Base-by-base conservation (phyloP, 1,140 invertebrate genomes). In the Dendrolimus kikuchii region DNA sequence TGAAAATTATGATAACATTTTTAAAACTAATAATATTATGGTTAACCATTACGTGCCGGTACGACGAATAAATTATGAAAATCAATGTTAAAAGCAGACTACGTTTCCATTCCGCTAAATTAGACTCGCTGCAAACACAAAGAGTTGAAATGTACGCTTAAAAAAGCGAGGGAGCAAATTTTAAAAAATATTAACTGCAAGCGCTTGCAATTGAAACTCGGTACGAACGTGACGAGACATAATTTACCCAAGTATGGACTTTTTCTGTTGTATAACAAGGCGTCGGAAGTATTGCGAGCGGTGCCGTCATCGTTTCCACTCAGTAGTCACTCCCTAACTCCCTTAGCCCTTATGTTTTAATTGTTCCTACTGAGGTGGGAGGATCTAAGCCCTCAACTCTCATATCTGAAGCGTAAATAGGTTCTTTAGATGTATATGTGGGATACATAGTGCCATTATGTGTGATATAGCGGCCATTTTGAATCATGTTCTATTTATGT, bases 291-390 rank as follows among this genome's bases (percentile, higher is more conserved):
- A 57, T 59, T 49, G 52, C 9, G 38, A 55, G 45, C 57, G 58
- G 57, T 66, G 56, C 69, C 64, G 66, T 74, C 73, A 76, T 79
- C 62, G 68, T 63, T 72, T 76, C 73, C 74, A 83, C 80, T 86
- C 57, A 81, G 76, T 80, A 77, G 69, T 71, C 71, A 66, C 71
- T 63, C 68, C 71, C 71, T 68, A 65, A 54, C 66, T 69, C 70
- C 66, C 68, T 71, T 58, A 23, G 62, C 68, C 76, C 77, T 82
- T 71, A 74, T 74, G 77, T 77, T 82, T 82, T 86, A 86, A 86
- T 86, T 84, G 79, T 82, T 76, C 75, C 76, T 66, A 60, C 67
- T 81, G 71, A 74, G 79, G 72, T 83, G 76, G 79, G 80, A 75
- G 80, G 74, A 72, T 75, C 75, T 69, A 64, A 67, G 63, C 74